These are phyloP conservation scores for Acanthis flammea DNA, from an alignment of 2,797 vertebrate genomes.

Conservation along the genomic window DNA sequence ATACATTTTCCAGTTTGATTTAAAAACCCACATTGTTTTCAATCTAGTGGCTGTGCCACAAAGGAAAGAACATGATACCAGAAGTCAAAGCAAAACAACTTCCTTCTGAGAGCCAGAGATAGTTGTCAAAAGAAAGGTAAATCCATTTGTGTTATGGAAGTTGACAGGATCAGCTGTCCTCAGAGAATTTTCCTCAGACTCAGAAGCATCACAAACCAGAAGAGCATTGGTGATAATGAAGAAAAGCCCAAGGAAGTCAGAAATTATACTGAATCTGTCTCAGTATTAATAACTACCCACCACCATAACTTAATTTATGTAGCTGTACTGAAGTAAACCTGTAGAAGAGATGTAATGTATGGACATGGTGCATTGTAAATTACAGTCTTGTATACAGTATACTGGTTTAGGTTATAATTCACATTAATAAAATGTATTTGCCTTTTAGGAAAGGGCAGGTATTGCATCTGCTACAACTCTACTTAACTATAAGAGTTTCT, in stretches of 20 bases:
- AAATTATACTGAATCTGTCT: background rate
- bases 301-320: background rate
- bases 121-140: constrained; percentile 10
- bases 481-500: background rate
- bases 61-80: constrained; percentile 26
- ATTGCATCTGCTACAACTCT: background rate
- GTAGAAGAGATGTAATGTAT: background rate
- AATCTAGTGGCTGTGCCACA: constrained; percentile 2
- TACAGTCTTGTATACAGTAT: background rate
- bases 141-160: background rate
- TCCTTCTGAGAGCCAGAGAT: background rate
- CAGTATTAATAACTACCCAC: background rate
- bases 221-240: background rate
- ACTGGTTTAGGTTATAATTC: background rate
- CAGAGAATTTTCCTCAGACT: background rate
- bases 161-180: background rate
- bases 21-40: constrained; percentile 27
- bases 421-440: background rate
- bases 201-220: background rate
- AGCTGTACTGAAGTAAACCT: background rate
- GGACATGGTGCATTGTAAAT: background rate
- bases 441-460: background rate
- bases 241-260: background rate
- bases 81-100: constrained; percentile 26
- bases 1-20: constrained; percentile 22